Base-by-base conservation (phyloP, 2,888 invertebrate genomes). In the Agrotis exclamationis region DNA sequence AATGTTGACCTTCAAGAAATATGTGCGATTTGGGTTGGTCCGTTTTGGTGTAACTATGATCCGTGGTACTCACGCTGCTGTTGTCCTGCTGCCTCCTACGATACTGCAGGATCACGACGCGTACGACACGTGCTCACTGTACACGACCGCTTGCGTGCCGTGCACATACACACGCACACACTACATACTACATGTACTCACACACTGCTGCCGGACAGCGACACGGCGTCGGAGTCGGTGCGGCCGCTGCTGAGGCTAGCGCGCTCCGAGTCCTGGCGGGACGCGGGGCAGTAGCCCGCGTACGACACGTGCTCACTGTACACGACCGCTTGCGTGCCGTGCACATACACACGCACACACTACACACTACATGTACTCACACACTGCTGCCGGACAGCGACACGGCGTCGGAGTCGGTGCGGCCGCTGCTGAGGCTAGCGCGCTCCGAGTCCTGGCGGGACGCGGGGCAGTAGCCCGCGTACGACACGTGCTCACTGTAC, bases 371-470 rank as follows among this genome's bases (percentile, higher is more conserved):
- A 57, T 3, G 44, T 90, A 98, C 99, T 99, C 97, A 99, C 99
- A 98, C 97, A 88, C 98, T 98, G 95, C 98, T 98, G 94, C 98
- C 98, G 86, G 98, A 98, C 90, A 98, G 97, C 73, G 99, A 99
- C 95, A 98, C 97, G 87, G 98, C 98, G 93, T 99, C 99, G 87
- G 98, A 98, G 94, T 99, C 99, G 73, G 99, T 98, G 91, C 98
- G 97, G 72, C 98, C 98, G 89, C 99, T 99, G 96, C 99, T 99
- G 90, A 99, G 97, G 92, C 98, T 98, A 94, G 99, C 99, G 86
- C 99, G 97, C 96, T 99, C 99, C 88, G 99, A 99, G 96, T 99
- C 99, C 94, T 99, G 99, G 85, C 99, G 97, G 86, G 99, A 99
- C 84, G 98, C 98, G 86, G 99, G 98, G 95, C 99, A 98, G 97